A percentile compares a stretch with the other conserved stretches of the same genome.
Evolutionary conservation across 2,888 invertebrate species (phyloP).

Genomic region (Sicus ferrugineus): DNA sequence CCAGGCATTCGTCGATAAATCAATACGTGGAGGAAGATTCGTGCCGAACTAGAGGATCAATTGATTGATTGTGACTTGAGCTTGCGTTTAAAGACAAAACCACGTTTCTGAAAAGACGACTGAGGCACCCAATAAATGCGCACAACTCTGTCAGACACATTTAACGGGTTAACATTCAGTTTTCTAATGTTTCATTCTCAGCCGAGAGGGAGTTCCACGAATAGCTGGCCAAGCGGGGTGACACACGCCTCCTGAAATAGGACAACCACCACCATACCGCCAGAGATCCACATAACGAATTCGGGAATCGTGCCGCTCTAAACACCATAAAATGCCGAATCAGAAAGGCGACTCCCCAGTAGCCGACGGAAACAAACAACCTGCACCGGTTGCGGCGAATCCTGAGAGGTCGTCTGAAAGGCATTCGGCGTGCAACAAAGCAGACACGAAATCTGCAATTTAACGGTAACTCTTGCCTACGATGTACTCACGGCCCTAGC

Average conservation of each 20-base stretch:
- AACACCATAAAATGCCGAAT: not conserved
- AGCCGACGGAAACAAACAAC: conserved; percentile 17
- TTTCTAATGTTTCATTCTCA: no score
- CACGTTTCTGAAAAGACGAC: no score
- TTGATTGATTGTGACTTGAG: not conserved
- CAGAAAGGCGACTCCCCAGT: conserved; percentile 7
- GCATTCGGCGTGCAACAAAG: conserved; percentile 1
- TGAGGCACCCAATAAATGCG: no score
- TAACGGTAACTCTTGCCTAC: conserved; percentile 11
- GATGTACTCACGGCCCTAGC: not conserved
- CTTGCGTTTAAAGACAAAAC: not conserved
- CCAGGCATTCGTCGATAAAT: not conserved
- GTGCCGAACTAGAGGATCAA: not conserved
- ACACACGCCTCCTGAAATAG: no score
- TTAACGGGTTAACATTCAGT: no score
- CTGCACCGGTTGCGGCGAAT: not conserved
- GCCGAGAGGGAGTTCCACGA: no score
- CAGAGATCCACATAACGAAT: no score
- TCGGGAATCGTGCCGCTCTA: not conserved
- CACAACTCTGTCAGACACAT: no score
- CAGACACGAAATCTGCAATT: conserved; percentile 3
- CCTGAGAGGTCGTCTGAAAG: conserved; percentile 11
- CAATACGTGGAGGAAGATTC: not conserved
- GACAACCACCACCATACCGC: no score
- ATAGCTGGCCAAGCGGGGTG: no score